Percentiles rank a stretch among this genome's conserved stretches.
Evolutionary conservation across 2,797 vertebrate species (phyloP).

Genomic region (Sphenopsis melanotis): DNA sequence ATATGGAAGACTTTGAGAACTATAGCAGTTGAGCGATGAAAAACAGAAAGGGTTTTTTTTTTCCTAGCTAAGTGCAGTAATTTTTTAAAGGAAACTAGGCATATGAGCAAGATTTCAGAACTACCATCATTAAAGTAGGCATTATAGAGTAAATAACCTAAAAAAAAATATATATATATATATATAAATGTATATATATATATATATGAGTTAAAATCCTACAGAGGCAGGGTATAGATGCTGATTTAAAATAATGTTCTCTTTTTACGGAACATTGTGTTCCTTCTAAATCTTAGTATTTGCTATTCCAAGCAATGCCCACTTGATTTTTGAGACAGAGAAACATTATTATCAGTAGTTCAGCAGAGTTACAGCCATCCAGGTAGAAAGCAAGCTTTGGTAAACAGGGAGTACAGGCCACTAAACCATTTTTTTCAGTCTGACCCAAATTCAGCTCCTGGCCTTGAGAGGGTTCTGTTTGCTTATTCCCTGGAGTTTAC

Average conservation of each 20-base stretch:
- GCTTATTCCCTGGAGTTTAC: background rate
- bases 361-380: background rate
- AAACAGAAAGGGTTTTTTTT: conserved; percentile 63
- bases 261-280: background rate
- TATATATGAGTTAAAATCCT: conserved; percentile 31
- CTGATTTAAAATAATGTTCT: background rate
- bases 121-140: conserved; percentile 31
- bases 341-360: background rate
- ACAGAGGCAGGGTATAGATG: background rate
- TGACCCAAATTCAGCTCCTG: conserved; percentile 31
- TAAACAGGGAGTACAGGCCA: background rate
- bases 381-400: background rate
- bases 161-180: conserved; percentile 6
- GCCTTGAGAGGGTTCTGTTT: background rate
- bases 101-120: conserved; percentile 56
- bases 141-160: conserved; percentile 51
- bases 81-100: conserved; percentile 74
- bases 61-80: conserved; percentile 72
- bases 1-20: conserved; percentile 71
- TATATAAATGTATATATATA: background rate
- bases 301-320: background rate
- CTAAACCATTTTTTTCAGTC: background rate
- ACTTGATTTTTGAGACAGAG: background rate
- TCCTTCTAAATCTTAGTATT: background rate
- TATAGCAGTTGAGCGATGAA: conserved; percentile 66